Evolutionary conservation across 2,888 invertebrate genomes (phyloP), one percentile per base, ranked within the genome.

Genomic region (Hololepta plana): DNA sequence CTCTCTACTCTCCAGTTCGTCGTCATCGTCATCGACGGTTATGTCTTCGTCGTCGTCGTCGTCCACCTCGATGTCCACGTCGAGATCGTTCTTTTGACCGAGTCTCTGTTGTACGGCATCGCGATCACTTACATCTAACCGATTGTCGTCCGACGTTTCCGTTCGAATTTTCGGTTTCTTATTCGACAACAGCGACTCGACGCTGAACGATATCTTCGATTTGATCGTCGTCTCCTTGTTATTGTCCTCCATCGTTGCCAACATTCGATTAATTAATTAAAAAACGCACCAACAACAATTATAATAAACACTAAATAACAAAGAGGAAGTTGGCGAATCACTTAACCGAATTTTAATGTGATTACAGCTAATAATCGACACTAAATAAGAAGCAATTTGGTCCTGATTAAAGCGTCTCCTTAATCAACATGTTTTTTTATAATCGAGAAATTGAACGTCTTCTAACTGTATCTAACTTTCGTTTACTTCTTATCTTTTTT

Each of bases 191-290:
- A 75, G 45, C 1, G 74, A 64, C 51, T 75, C 75, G 24, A 75
- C 74, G 54, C 74, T 75, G 51, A 75, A 75, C 33, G 73, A 73
- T 45, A 75, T 74, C 40, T 73, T 70, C 38, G 70, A 61, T 46
- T 67, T 69, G 17, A n/a, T 7, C n/a, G 6, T 17, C 27, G 42
- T 31, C 34, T 51, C 50, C 15, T 50, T 44, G 31, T 40, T 41
- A 24, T 39, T 37, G 27, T 51, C 48, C 37, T 51, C 49, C 50
- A 52, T 53, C 23, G n/a, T n/a, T n/a, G n/a, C n/a, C n/a, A n/a
- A n/a, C n/a, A n/a, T n/a, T n/a, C n/a, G n/a, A n/a, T n/a, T n/a
- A n/a, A n/a, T n/a, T n/a, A n/a, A n/a, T n/a, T n/a, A n/a, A n/a
- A n/a, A n/a, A n/a, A n/a, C n/a, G n/a, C n/a, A n/a, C n/a, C n/a